A percentile compares a stretch with the other conserved stretches of the same genome.
Conservation (phyloP, 1,140 invertebrate genomes). For the Andricus grossulariae region DNA sequence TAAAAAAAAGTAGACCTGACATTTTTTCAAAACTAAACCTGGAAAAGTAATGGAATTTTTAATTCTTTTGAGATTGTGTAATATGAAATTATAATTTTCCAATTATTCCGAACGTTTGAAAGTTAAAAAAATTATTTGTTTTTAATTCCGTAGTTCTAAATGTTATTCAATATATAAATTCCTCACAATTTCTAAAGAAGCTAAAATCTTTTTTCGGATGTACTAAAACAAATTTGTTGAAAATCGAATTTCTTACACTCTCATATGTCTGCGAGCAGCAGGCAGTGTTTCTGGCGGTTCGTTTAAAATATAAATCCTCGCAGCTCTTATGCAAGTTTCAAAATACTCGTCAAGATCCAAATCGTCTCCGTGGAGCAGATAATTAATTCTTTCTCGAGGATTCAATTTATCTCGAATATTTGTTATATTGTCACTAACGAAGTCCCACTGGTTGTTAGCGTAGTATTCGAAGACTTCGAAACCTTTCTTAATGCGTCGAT, state of each 20-base stretch:
- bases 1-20: too few relatives aligned
- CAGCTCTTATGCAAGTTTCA: constrained; percentile 83
- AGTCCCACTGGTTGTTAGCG: constrained; percentile 90
- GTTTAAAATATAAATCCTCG: constrained; percentile 87
- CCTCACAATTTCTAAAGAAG: too few relatives aligned
- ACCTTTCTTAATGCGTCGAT: constrained; percentile 86
- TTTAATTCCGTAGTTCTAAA: too few relatives aligned
- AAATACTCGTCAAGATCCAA: constrained; percentile 85
- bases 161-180: too few relatives aligned
- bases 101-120: too few relatives aligned
- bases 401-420: constrained; percentile 79
- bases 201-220: too few relatives aligned
- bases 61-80: too few relatives aligned
- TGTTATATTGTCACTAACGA: constrained; percentile 80
- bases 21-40: too few relatives aligned
- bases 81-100: too few relatives aligned
- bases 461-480: constrained; percentile 92
- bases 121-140: too few relatives aligned
- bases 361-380: constrained; percentile 83
- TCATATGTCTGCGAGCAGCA: constrained; percentile 86
- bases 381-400: constrained; percentile 79
- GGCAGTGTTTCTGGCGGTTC: constrained; percentile 90
- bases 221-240: background rate
- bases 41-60: too few relatives aligned
- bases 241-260: constrained; percentile 77